phyloP scores from a whole-genome alignment of 1,140 invertebrate species.

The Rhynchophorus ferrugineus region DNA sequence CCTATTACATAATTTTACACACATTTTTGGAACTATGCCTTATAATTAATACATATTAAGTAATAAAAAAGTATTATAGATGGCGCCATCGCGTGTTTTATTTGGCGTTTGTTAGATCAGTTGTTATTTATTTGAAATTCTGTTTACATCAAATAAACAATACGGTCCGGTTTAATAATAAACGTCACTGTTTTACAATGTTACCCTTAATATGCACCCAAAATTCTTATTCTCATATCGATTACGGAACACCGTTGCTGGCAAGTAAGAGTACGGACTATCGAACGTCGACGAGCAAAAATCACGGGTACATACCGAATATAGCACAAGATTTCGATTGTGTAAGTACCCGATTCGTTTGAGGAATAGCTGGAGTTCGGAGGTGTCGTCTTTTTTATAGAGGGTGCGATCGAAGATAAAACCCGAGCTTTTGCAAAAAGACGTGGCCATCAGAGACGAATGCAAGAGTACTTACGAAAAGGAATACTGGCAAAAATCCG shows the following conservation, averaged over 20 bases:
- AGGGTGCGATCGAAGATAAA: conserved; percentile 29
- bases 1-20: too few species aligned
- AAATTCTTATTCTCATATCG: conserved; percentile 28
- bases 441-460: conserved; percentile 25
- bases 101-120: too few species aligned
- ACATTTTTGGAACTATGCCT: too few species aligned
- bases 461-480: conserved; percentile 20
- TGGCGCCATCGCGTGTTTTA: too few species aligned
- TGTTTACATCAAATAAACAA: too few species aligned
- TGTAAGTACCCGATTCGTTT: conserved; percentile 21
- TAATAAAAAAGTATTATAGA: too few species aligned
- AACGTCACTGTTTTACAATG: too few species aligned
- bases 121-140: too few species aligned
- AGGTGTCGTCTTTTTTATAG: conserved; percentile 13
- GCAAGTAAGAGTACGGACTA: conserved; percentile 31
- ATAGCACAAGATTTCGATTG: conserved; percentile 30
- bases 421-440: conserved; percentile 23
- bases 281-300: conserved; percentile 27
- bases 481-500: conserved; percentile 20
- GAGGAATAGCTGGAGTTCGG: neutral
- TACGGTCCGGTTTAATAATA: too few species aligned
- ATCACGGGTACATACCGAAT: conserved; percentile 27
- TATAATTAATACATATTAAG: too few species aligned
- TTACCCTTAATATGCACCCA: conserved; percentile 26
- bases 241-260: conserved; percentile 31